These are phyloP conservation scores for Phyllotreta striolata DNA, from an alignment of 2,888 invertebrate species.

Conservation along the genomic window DNA sequence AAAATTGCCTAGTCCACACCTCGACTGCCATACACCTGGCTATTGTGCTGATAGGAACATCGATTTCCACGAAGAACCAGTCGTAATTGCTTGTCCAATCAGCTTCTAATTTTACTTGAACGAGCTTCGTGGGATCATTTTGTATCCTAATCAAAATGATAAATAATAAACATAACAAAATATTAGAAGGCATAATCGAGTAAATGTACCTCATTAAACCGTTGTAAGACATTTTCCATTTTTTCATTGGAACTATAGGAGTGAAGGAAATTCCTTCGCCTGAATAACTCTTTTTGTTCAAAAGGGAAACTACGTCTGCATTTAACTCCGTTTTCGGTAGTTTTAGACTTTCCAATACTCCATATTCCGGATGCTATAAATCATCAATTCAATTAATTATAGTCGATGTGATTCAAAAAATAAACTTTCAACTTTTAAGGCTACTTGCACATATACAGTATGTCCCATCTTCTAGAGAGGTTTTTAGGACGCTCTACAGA, in stretches of 20 bases:
- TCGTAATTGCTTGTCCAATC: constrained; percentile 68
- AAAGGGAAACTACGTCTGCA: constrained; percentile 53
- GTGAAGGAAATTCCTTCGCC: constrained; percentile 75
- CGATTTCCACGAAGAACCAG: constrained; percentile 78
- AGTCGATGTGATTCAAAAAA: no score
- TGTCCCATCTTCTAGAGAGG: no score
- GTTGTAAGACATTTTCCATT: constrained; percentile 74
- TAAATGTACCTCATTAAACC: constrained; percentile 70
- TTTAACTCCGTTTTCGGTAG: constrained; percentile 76
- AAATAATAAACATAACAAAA: not conserved
- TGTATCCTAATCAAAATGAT: constrained; percentile 60
- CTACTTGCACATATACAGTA: no score
- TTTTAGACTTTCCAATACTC: constrained; percentile 72
- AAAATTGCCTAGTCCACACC: constrained; percentile 76
- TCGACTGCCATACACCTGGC: constrained; percentile 79
- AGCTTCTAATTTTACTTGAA: constrained; percentile 69
- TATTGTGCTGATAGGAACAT: constrained; percentile 70
- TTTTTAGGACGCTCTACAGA: no score
- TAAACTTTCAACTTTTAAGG: constrained; percentile 8
- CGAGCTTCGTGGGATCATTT: constrained; percentile 61
- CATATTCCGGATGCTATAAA: constrained; percentile 70
- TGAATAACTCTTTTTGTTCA: constrained; percentile 66
- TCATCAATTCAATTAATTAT: no score
- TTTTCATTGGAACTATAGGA: constrained; percentile 76
- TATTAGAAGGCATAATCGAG: not conserved